Percentiles rank a stretch among this genome's conserved stretches.
These are phyloP conservation scores for rabbit (Oryctolagus cuniculus) DNA, from an alignment of 2,113 vertebrate species.

Conservation along the genomic window DNA sequence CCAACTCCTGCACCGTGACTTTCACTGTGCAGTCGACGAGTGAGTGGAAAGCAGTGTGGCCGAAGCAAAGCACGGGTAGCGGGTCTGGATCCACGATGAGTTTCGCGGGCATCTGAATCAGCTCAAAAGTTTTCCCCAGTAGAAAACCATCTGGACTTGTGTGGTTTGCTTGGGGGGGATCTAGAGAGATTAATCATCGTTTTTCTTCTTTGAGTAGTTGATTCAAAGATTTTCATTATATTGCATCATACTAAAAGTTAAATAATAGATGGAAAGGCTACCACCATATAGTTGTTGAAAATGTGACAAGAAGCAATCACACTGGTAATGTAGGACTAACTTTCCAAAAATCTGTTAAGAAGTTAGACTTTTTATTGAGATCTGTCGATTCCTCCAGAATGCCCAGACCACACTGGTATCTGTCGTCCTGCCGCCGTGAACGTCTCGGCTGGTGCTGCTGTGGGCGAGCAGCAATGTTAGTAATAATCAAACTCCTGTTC, in stretches of 20 bases:
- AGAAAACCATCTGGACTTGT: neutral
- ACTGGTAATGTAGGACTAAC: neutral
- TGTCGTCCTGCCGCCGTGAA: neutral
- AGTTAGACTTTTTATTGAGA: neutral
- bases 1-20: neutral
- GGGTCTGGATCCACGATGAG: neutral
- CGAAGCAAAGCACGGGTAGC: neutral
- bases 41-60: neutral
- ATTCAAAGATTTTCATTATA: neutral
- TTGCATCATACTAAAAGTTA: neutral
- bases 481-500: neutral
- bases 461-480: neutral
- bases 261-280: neutral
- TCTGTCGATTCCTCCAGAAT: neutral
- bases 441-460: neutral
- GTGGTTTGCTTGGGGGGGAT: neutral
- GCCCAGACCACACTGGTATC: neutral
- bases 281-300: no score
- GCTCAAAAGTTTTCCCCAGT: neutral
- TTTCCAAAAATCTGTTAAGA: neutral
- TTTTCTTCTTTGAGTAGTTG: neutral
- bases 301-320: neutral
- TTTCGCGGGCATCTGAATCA: slow-evolving; percentile 40
- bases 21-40: neutral
- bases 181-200: neutral